Conservation (phyloP, 2,113 vertebrate genomes). For the Toxotes chatareus region DNA sequence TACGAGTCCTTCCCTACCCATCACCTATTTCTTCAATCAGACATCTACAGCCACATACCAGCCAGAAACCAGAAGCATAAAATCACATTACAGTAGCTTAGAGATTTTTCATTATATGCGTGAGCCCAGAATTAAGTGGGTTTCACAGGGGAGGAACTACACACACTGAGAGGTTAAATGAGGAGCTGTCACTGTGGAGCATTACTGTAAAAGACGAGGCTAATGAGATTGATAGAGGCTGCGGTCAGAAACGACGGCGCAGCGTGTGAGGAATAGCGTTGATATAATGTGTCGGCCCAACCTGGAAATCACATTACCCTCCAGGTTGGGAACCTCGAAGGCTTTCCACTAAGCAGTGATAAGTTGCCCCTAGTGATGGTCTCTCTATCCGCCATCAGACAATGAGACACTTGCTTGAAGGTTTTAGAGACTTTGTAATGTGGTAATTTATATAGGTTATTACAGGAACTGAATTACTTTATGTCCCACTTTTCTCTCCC, state of each 20-base stretch:
- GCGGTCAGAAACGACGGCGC: conserved; percentile 44
- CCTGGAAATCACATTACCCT: conserved; percentile 64
- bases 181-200: conserved; percentile 48
- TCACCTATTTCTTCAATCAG: conserved; percentile 44
- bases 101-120: conserved; percentile 30
- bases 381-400: background rate
- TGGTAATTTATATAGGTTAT: conserved; percentile 21
- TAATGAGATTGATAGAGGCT: conserved; percentile 63
- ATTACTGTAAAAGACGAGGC: conserved; percentile 50
- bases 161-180: conserved; percentile 60
- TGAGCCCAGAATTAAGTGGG: conserved; percentile 34
- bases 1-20: conserved; percentile 10
- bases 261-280: conserved; percentile 54
- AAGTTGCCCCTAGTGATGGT: conserved; percentile 10
- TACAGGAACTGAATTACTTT: conserved; percentile 22
- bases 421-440: conserved; percentile 7
- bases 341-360: conserved; percentile 28
- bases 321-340: conserved; percentile 41
- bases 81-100: conserved; percentile 40
- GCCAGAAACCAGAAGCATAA: conserved; percentile 32
- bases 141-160: conserved; percentile 43
- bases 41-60: conserved; percentile 19
- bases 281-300: conserved; percentile 45
- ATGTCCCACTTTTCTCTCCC: background rate
- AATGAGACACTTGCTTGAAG: conserved; percentile 20